These are phyloP conservation scores for Augochlora pura DNA, from an alignment of 1,140 invertebrate species.

Conservation along the genomic window DNA sequence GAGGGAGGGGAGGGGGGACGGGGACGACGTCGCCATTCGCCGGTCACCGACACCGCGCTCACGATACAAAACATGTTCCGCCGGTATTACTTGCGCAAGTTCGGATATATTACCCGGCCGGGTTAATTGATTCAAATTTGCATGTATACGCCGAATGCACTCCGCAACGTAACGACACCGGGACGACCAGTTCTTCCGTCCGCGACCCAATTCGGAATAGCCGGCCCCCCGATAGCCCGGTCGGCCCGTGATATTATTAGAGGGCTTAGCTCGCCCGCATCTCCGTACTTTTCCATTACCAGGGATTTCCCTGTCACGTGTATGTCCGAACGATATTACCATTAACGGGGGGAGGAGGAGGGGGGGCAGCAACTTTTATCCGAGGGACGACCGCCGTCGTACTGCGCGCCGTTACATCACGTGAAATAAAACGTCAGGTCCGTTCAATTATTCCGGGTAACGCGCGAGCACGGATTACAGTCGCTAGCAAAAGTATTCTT, in stretches of 20 bases:
- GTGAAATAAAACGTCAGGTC: background rate
- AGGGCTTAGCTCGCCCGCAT: background rate
- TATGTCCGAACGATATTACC: conserved; percentile 15
- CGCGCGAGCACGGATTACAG: background rate
- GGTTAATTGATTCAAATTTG: conserved; percentile 40
- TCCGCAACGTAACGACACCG: background rate
- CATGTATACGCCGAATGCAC: conserved; percentile 19
- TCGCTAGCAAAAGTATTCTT: background rate
- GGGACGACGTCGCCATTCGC: background rate
- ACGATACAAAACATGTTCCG: conserved; percentile 1
- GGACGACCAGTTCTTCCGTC: background rate
- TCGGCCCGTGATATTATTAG: background rate
- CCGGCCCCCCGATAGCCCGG: background rate
- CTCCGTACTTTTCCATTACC: conserved; percentile 35
- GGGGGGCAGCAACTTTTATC: conserved; percentile 38
- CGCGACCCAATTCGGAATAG: background rate
- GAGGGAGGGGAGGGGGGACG: too few relatives aligned
- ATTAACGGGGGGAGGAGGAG: conserved; percentile 24
- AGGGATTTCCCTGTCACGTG: conserved; percentile 4
- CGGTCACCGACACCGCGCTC: too few relatives aligned
- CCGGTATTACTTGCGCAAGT: background rate
- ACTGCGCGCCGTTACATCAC: background rate
- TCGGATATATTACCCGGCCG: conserved; percentile 3
- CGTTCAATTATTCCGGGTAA: background rate
- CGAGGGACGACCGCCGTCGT: background rate